Evolutionary conservation across 1,140 invertebrate species (phyloP).

Genomic region (Drosophila malerkotliana): DNA sequence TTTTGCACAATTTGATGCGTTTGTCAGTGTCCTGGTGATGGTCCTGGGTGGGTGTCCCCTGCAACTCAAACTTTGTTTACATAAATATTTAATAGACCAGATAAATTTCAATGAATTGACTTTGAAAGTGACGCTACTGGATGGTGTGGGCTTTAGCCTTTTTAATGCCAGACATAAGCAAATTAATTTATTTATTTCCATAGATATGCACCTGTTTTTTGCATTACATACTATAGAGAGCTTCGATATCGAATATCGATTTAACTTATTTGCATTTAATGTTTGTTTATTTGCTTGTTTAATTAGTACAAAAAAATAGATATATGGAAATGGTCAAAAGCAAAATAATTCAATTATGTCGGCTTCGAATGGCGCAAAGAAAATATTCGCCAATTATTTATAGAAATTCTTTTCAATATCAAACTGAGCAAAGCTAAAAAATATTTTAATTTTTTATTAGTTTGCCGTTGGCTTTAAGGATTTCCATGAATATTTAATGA

Average conservation of each 20-base stretch:
- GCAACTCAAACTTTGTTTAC: slow-evolving; percentile 47
- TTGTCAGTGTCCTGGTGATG: slow-evolving; percentile 22
- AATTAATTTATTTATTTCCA: slow-evolving; percentile 73
- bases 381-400: slow-evolving; percentile 34
- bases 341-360: slow-evolving; percentile 24
- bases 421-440: slow-evolving; percentile 23
- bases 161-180: slow-evolving; percentile 68
- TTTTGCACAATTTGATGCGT: slow-evolving; percentile 60
- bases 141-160: slow-evolving; percentile 24
- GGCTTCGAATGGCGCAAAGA: slow-evolving; percentile 24
- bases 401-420: slow-evolving; percentile 30
- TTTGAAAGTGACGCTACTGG: slow-evolving; percentile 12
- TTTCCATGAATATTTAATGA: slow-evolving; percentile 34
- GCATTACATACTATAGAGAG: background rate
- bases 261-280: slow-evolving; percentile 27
- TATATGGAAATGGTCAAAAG: slow-evolving; percentile 1
- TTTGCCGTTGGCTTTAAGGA: slow-evolving; percentile 33
- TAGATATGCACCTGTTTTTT: slow-evolving; percentile 15
- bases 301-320: slow-evolving; percentile 33
- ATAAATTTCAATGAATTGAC: slow-evolving; percentile 75
- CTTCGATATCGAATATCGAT: slow-evolving; percentile 18
- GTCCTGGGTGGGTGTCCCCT: slow-evolving; percentile 15
- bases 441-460: slow-evolving; percentile 22
- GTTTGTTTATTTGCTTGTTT: slow-evolving; percentile 34
- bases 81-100: slow-evolving; percentile 79